Evolutionary conservation across 2,888 invertebrate genomes (phyloP).

Genomic region (Podabrus alpinus): DNA sequence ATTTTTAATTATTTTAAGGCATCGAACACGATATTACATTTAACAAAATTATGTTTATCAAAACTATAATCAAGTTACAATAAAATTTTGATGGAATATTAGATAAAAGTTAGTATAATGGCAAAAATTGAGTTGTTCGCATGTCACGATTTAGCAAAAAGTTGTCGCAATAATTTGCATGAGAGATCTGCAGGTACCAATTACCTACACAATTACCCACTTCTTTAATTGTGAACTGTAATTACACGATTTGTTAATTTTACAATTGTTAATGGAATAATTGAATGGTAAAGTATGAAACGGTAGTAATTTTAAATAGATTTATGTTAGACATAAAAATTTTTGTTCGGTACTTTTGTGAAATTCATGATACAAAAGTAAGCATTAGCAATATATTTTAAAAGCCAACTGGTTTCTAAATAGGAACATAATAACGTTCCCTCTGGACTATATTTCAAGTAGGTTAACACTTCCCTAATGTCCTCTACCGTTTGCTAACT

Average conservation of each 20-base stretch:
- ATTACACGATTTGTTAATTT: not conserved
- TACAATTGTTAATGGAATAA: not conserved
- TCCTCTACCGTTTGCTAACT: constrained; percentile 45
- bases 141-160: constrained; percentile 12
- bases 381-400: constrained; percentile 2
- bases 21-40: not conserved
- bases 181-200: not conserved
- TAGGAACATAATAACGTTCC: constrained; percentile 44
- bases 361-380: not conserved
- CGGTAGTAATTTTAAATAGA: not conserved
- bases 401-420: constrained; percentile 36
- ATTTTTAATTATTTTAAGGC: constrained; percentile 19
- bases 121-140: constrained; percentile 13
- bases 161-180: not conserved
- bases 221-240: not conserved
- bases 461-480: constrained; percentile 50
- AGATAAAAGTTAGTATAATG: constrained; percentile 7
- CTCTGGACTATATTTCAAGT: constrained; percentile 43
- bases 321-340: not conserved
- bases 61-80: not conserved
- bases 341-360: not conserved
- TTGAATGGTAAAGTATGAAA: not conserved
- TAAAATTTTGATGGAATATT: constrained; percentile 10
- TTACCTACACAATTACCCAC: not conserved
- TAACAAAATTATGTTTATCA: no score